Conservation (phyloP, 2,888 invertebrate genomes). For the Hyposoter didymator region DNA sequence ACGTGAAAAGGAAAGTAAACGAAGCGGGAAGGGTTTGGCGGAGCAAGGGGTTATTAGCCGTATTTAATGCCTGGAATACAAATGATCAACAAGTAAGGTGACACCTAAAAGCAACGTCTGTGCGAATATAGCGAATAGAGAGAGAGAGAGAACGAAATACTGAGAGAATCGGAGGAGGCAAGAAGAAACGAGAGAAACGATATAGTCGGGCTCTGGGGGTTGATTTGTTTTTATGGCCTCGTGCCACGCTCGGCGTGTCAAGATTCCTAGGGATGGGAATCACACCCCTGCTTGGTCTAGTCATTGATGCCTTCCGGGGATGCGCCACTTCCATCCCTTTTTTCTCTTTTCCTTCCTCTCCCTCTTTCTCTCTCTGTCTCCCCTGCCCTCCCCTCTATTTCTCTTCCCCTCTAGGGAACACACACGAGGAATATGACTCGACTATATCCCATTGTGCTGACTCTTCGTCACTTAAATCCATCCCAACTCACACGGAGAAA, state of each 20-base stretch:
- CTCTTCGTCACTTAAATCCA: constrained; percentile 49
- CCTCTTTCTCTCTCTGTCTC: constrained; percentile 25
- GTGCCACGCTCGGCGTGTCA: constrained; percentile 65
- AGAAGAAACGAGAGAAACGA: constrained; percentile 45
- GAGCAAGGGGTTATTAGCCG: constrained; percentile 76
- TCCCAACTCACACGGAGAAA: constrained; percentile 19
- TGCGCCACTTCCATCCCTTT: constrained; percentile 58
- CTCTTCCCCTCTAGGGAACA: constrained; percentile 36
- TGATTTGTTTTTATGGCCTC: constrained; percentile 68
- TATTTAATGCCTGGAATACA: constrained; percentile 79
- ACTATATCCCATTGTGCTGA: constrained; percentile 36
- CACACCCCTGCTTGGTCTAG: constrained; percentile 47
- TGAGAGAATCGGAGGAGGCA: constrained; percentile 12
- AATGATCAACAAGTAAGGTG: constrained; percentile 80
- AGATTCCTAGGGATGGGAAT: constrained; percentile 60
- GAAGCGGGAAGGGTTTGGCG: constrained; percentile 33
- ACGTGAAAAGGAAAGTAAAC: constrained; percentile 22
- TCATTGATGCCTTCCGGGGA: constrained; percentile 67
- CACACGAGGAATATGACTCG: constrained; percentile 53
- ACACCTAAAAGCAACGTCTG: constrained; percentile 63
- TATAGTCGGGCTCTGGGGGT: constrained; percentile 62
- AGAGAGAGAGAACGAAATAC: constrained; percentile 27
- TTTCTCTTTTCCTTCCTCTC: background rate
- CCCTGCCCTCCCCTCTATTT: background rate
- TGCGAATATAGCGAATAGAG: constrained; percentile 50